These are phyloP conservation scores for Phoxinus phoxinus DNA, from an alignment of 2,113 vertebrate genomes.

Conservation along the genomic window DNA sequence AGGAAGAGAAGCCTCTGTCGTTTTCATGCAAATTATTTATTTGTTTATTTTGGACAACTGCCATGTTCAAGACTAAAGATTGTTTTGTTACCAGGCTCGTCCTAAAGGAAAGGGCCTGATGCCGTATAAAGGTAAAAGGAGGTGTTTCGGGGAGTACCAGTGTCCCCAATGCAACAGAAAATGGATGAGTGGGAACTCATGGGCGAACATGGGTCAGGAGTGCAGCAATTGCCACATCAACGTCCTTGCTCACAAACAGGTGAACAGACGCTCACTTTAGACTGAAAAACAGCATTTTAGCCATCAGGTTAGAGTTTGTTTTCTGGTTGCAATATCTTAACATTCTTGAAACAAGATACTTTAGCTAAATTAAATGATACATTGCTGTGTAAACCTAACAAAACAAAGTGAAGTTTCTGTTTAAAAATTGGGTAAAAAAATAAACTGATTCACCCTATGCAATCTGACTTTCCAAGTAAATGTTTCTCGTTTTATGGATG, in stretches of 20 bases:
- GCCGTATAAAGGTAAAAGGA: slow-evolving; percentile 94
- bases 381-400: not conserved
- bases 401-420: not conserved
- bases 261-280: slow-evolving; percentile 56
- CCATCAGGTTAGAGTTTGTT: too few species aligned
- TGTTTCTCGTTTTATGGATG: too few species aligned
- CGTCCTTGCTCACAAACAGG: slow-evolving; percentile 97
- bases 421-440: not conserved
- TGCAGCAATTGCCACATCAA: slow-evolving; percentile 98
- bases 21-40: too few species aligned
- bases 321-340: not conserved
- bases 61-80: too few species aligned
- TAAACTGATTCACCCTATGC: too few species aligned
- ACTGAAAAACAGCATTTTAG: not conserved
- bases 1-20: too few species aligned
- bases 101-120: slow-evolving; percentile 95
- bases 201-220: slow-evolving; percentile 99
- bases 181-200: slow-evolving; percentile 98
- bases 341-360: not conserved
- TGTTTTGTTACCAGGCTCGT: slow-evolving; percentile 79
- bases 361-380: not conserved
- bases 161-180: slow-evolving; percentile 97
- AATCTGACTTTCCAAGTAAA: too few species aligned
- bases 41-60: too few species aligned
- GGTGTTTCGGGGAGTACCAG: slow-evolving; percentile 96